A percentile compares a stretch with the other conserved stretches of the same genome.
phyloP scores from a whole-genome alignment of 2,888 invertebrate species.

The Syrphus vitripennis region DNA sequence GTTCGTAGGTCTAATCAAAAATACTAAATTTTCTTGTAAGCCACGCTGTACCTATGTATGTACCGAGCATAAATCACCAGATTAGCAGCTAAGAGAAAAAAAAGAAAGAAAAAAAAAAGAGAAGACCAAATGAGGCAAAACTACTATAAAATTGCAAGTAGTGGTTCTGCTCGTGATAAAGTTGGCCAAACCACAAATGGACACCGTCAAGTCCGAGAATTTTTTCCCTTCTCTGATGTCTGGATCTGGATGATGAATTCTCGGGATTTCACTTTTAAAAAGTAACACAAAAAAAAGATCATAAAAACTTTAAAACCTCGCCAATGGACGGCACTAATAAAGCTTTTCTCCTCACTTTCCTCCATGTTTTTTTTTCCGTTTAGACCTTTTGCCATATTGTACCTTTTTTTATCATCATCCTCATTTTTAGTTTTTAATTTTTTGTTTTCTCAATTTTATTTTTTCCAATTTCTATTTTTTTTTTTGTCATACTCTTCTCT shows the following conservation, averaged over 20 bases:
- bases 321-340: conserved; percentile 56
- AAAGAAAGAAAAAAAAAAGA: background rate
- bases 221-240: background rate
- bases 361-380: background rate
- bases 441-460: background rate
- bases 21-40: background rate
- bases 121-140: background rate
- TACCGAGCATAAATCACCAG: background rate
- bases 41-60: background rate
- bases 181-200: conserved; percentile 64
- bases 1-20: no score
- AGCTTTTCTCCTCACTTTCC: conserved; percentile 54
- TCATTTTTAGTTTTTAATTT: background rate
- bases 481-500: background rate
- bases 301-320: conserved; percentile 32
- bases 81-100: background rate
- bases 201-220: conserved; percentile 24
- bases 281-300: background rate
- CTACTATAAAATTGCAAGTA: conserved; percentile 34
- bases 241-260: conserved; percentile 24
- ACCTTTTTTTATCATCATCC: background rate
- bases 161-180: conserved; percentile 29
- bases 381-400: background rate
- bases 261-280: conserved; percentile 51
- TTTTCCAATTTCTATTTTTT: background rate